These are phyloP conservation scores for Chrysemys picta DNA, from an alignment of 2,113 vertebrate species.

Conservation along the genomic window DNA sequence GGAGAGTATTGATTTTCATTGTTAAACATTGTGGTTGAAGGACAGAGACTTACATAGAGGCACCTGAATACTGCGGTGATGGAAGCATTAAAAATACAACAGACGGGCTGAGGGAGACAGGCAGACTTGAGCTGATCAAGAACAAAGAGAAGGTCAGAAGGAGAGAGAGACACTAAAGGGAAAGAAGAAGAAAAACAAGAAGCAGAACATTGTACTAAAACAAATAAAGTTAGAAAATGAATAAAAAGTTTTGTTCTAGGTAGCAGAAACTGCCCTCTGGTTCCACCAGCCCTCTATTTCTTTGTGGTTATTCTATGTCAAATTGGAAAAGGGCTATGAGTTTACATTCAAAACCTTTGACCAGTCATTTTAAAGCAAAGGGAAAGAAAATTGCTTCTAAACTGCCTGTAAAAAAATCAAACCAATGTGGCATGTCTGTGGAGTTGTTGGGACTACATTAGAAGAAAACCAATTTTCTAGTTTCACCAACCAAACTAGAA, in stretches of 20 bases:
- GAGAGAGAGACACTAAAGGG: neutral
- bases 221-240: neutral
- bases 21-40: neutral
- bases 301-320: neutral
- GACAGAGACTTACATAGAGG: neutral
- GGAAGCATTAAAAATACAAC: neutral
- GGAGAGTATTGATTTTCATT: neutral
- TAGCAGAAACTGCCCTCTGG: neutral
- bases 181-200: neutral
- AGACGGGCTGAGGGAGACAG: neutral
- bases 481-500: neutral
- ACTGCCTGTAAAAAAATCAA: neutral
- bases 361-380: neutral
- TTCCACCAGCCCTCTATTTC: neutral
- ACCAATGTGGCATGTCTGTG: fast-evolving
- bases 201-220: neutral
- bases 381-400: neutral
- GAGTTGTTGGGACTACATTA: neutral
- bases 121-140: neutral
- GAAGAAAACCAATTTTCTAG: neutral
- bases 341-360: neutral
- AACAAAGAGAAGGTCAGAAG: neutral
- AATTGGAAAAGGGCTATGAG: neutral
- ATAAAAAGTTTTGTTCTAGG: neutral
- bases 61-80: fast-evolving